These are phyloP conservation scores for Sweltsa coloradensis DNA, from an alignment of 1,140 invertebrate genomes.

Conservation along the genomic window DNA sequence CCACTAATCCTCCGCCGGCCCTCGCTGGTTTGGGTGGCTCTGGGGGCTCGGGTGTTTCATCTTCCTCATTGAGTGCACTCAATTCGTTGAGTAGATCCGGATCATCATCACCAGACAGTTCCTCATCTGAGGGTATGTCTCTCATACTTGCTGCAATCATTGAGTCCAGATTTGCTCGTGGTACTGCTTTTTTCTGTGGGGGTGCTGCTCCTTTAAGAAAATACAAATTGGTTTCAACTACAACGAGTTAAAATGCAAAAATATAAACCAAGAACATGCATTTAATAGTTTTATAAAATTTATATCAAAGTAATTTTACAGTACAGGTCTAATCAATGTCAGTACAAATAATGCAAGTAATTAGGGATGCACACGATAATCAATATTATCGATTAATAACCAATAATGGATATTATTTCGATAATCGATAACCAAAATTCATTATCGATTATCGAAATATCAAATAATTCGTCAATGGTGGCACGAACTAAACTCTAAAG, in stretches of 20 bases:
- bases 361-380: too few relatives aligned
- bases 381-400: too few relatives aligned
- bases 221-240: background rate
- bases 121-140: constrained; percentile 61
- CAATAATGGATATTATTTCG: too few relatives aligned
- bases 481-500: too few relatives aligned
- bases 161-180: constrained; percentile 46
- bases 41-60: constrained; percentile 18
- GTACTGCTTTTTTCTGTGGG: constrained; percentile 26
- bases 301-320: constrained; percentile 37
- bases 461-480: too few relatives aligned
- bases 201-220: constrained; percentile 18
- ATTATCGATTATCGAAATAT: too few relatives aligned
- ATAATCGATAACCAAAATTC: too few relatives aligned
- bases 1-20: constrained; percentile 5
- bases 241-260: constrained; percentile 2
- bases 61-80: constrained; percentile 39
- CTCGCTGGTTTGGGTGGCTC: constrained; percentile 5
- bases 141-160: constrained; percentile 62
- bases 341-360: too few relatives aligned
- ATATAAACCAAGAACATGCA: background rate
- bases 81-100: constrained; percentile 60
- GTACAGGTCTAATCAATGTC: too few relatives aligned
- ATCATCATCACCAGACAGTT: constrained; percentile 57
- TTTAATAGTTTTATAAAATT: constrained; percentile 15